These are phyloP conservation scores for Channa argus DNA, from an alignment of 2,113 vertebrate genomes.

Conservation along the genomic window DNA sequence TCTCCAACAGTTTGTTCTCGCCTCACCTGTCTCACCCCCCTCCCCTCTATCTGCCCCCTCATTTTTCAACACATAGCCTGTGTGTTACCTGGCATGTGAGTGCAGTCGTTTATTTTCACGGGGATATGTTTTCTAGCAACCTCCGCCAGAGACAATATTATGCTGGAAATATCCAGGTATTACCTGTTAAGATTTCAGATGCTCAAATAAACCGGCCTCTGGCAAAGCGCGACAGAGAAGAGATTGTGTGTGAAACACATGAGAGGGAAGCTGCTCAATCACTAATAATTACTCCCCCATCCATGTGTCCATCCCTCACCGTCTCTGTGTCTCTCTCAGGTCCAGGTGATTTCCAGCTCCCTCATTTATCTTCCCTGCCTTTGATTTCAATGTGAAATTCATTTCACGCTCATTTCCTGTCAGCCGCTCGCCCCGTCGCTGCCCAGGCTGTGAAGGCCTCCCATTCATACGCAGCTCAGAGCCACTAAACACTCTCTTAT, in stretches of 20 bases:
- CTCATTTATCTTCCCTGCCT: slow-evolving; percentile 70
- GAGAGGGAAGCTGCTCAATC: slow-evolving; percentile 62
- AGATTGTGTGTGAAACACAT: slow-evolving; percentile 64
- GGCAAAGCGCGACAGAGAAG: slow-evolving; percentile 68
- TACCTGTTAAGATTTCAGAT: slow-evolving; percentile 80
- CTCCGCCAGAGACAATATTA: slow-evolving; percentile 82
- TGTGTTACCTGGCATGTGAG: slow-evolving; percentile 62
- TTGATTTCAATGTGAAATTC: slow-evolving; percentile 72
- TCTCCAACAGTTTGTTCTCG: too few species aligned
- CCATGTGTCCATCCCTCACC: slow-evolving; percentile 29
- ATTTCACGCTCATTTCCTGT: slow-evolving; percentile 71
- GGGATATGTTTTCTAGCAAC: slow-evolving; percentile 72
- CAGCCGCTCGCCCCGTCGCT: slow-evolving; percentile 7
- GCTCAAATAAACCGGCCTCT: slow-evolving; percentile 76
- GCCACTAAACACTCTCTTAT: slow-evolving; percentile 66
- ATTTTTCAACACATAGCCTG: slow-evolving; percentile 50
- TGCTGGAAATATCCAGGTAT: slow-evolving; percentile 82
- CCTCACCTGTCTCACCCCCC: slow-evolving; percentile 42
- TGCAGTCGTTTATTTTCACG: slow-evolving; percentile 74
- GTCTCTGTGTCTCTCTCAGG: slow-evolving; percentile 13
- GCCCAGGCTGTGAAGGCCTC: slow-evolving; percentile 51
- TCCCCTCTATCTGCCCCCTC: background rate
- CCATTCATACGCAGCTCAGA: slow-evolving; percentile 65
- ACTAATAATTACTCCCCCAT: slow-evolving; percentile 74
- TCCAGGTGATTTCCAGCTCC: slow-evolving; percentile 65